Base-by-base conservation (phyloP, 1,140 invertebrate species). In the Gryllus bimaculatus region DNA sequence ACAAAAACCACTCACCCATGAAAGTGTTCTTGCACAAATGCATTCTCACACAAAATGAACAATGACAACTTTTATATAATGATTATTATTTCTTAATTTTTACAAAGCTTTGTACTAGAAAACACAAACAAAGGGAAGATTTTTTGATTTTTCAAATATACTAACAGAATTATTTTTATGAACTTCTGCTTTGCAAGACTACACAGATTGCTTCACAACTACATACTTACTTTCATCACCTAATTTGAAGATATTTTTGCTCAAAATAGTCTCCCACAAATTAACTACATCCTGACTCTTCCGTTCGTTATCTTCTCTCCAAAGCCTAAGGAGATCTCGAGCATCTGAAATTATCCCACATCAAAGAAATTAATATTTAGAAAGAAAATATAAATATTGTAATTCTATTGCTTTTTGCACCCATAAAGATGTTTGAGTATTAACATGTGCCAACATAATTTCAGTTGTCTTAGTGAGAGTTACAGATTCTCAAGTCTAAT, bases 261-360 rank as follows among this genome's bases (percentile, higher is more conserved):
- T 89, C n/a, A 98, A 85, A 73, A 92, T 87, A 8, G 89, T 88
- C 81, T 95, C 91, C 95, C 96, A 99, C 78, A 98, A 85, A 81
- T 94, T 90, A 0, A 99, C 88, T 1, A 98, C 91, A 84, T 98
- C 95, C 84, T 93, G 90, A 84, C 96, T 98, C 84, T 92, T 91
- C 73, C 98, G 88, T 76, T 93, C 92, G 84, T 96, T 96, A 82
- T 96, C 94, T 87, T 99, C 98, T 84, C 98, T 89, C 93, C 96
- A 97, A 82, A 91, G 91, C 81, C 95, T 89, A 77, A 99, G 88
- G 81, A 93, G 87, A 82, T 96, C 93, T 82, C 92, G 88, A 75
- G 92, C 93, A 83, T 96, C 97, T 98, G 84, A 21, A 83, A 82
- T 81, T 80, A 82, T 49, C 76, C 81, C 73, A 80, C 8, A 75